phyloP scores from a whole-genome alignment of 2,113 vertebrate genomes.

The Struthio camelus region DNA sequence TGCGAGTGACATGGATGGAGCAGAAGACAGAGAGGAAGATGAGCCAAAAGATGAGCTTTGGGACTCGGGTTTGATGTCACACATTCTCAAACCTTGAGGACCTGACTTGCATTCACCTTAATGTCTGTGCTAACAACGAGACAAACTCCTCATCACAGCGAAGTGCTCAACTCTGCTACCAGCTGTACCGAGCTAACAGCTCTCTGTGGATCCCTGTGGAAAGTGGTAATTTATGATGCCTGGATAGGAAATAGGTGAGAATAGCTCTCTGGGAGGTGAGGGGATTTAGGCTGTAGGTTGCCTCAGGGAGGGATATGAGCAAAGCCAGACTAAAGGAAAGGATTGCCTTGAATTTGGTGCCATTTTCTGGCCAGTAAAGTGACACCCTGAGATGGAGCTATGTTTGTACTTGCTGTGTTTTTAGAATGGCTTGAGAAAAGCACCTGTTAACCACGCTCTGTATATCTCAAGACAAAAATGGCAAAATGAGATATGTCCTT shows the following conservation, averaged over 20 bases:
- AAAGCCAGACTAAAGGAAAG: background rate
- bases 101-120: background rate
- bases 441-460: background rate
- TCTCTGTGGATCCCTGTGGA: background rate
- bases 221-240: background rate
- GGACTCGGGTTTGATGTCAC: background rate
- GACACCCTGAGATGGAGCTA: background rate
- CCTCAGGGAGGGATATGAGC: background rate
- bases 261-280: background rate
- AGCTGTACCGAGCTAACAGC: background rate
- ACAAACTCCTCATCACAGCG: background rate
- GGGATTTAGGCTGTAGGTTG: background rate
- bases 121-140: background rate
- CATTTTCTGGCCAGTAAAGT: background rate
- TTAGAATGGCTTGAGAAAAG: background rate
- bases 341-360: background rate
- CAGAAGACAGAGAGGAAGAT: background rate
- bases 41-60: background rate
- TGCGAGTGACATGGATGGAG: background rate
- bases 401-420: background rate
- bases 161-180: background rate
- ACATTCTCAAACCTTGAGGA: background rate
- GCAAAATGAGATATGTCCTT: background rate
- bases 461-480: background rate
- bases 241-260: background rate